Evolutionary conservation across 35 echinoderm and acorn worm genomes (phyloP).

Genomic region (Holothuria glaberrima): DNA sequence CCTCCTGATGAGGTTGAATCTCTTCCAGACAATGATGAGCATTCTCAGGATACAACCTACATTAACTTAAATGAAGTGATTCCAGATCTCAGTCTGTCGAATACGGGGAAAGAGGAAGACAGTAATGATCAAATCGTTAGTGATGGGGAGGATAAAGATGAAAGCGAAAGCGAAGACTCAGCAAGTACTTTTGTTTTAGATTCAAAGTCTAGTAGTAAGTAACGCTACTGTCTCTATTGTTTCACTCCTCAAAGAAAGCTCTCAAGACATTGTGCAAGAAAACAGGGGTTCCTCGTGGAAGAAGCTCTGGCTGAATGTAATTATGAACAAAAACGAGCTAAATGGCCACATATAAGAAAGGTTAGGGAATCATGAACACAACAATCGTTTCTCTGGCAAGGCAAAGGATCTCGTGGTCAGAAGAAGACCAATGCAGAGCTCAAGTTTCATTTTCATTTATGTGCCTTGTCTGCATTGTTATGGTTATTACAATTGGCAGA

Average conservation of each 20-base stretch:
- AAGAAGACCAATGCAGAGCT: neutral
- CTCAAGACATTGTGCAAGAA: slow-evolving; percentile 32
- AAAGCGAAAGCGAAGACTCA: neutral
- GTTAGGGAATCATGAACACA: slow-evolving; percentile 59
- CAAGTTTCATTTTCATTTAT: too few species aligned
- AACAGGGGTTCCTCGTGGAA: slow-evolving; percentile 14
- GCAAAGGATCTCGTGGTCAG: slow-evolving; percentile 38
- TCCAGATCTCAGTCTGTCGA: neutral
- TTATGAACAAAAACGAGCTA: neutral
- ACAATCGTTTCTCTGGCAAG: neutral
- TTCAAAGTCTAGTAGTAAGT: too few species aligned
- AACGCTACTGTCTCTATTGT: slow-evolving; percentile 56
- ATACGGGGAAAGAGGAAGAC: neutral
- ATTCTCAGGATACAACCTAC: neutral
- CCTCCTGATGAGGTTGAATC: too few species aligned
- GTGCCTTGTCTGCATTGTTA: slow-evolving; percentile 44
- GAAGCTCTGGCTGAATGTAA: slow-evolving; percentile 24
- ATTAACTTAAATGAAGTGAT: neutral
- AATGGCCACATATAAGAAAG: slow-evolving; percentile 60
- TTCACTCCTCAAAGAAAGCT: slow-evolving; percentile 3
- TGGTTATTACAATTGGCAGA: slow-evolving; percentile 46
- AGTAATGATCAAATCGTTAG: too few species aligned
- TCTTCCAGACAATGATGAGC: too few species aligned
- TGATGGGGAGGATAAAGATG: too few species aligned
- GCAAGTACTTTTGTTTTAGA: neutral